These are phyloP conservation scores for Selene dorsalis DNA, from an alignment of 2,797 vertebrate species.

Conservation along the genomic window DNA sequence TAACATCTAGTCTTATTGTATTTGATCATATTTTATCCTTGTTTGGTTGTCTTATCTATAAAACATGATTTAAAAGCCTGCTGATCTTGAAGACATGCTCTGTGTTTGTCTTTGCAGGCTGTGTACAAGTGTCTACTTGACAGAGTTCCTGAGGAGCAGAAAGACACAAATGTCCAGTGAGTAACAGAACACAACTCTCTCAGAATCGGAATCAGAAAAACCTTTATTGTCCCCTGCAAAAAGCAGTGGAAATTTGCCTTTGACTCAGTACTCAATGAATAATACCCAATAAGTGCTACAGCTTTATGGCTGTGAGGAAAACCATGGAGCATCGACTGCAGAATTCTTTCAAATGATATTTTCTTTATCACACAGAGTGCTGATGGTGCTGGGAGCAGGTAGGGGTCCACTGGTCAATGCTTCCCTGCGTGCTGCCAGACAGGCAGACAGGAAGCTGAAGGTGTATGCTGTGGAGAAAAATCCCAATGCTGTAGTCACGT, in stretches of 20 bases:
- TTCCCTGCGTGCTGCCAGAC: constrained; percentile 89
- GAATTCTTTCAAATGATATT: background rate
- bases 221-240: too few species aligned
- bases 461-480: constrained; percentile 96
- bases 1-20: too few species aligned
- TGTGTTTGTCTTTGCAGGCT: constrained; percentile 79
- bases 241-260: too few species aligned
- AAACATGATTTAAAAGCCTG: background rate
- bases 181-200: constrained; percentile 56
- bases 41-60: background rate
- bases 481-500: constrained; percentile 94
- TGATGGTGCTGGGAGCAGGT: constrained; percentile 95
- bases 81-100: background rate
- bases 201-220: too few species aligned
- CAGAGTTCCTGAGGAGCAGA: constrained; percentile 92
- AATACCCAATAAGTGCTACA: background rate
- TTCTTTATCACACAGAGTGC: constrained; percentile 80
- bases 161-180: constrained; percentile 92
- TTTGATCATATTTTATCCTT: too few species aligned
- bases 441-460: constrained; percentile 88
- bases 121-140: constrained; percentile 94
- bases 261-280: fast-evolving
- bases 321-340: background rate
- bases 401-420: constrained; percentile 93
- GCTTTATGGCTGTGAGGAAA: background rate